Evolutionary conservation across 2,797 vertebrate genomes (phyloP).

Genomic region (Craterocephalus amniculus): DNA sequence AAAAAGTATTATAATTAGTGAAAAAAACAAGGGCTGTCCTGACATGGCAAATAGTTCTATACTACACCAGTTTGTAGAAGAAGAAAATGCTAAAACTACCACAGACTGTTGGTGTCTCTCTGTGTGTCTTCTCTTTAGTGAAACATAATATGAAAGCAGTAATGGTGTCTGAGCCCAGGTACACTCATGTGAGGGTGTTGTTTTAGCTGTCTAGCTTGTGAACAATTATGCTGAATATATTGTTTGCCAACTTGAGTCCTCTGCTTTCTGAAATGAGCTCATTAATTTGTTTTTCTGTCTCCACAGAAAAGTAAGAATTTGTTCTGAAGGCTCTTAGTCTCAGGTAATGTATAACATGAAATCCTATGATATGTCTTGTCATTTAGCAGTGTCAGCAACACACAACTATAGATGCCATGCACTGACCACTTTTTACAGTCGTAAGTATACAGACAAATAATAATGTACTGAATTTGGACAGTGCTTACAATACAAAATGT

Average conservation of each 20-base stretch:
- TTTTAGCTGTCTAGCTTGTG: neutral
- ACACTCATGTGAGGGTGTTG: neutral
- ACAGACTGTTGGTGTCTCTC: neutral
- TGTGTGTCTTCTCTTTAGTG: neutral
- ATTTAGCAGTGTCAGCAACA: no score
- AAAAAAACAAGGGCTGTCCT: constrained; percentile 27
- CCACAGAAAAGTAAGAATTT: constrained; percentile 86
- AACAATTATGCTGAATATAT: neutral
- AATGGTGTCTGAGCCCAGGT: neutral
- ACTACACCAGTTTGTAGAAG: constrained; percentile 25
- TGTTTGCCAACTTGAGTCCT: constrained; percentile 8
- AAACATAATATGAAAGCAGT: constrained; percentile 3
- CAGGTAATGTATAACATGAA: constrained; percentile 71
- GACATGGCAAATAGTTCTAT: constrained; percentile 46
- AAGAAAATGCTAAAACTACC: constrained; percentile 9
- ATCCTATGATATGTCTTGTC: neutral
- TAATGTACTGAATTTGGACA: constrained; percentile 2
- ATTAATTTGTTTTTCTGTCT: constrained; percentile 57
- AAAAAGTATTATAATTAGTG: constrained; percentile 25
- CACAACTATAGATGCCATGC: neutral
- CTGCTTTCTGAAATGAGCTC: constrained; percentile 27
- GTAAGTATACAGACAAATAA: neutral
- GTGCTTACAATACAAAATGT: neutral
- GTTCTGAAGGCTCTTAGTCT: constrained; percentile 80
- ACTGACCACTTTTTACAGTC: neutral